Evolutionary conservation across 2,888 invertebrate species (phyloP).

Genomic region (Pomacea canaliculata): DNA sequence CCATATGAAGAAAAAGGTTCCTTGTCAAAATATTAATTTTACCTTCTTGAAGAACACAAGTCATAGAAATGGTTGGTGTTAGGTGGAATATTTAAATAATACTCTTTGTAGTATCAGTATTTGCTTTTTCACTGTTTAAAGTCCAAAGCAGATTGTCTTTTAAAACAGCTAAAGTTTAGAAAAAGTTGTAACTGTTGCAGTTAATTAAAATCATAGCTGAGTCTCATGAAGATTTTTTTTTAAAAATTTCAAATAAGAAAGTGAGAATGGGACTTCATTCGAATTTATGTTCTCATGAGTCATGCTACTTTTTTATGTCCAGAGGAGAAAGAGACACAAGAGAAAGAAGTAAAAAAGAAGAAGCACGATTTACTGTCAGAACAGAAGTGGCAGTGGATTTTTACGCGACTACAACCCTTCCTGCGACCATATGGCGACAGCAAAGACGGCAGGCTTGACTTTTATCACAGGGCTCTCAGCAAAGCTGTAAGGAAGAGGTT

Average conservation of each 20-base stretch:
- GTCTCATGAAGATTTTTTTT: too few relatives aligned
- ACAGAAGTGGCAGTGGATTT: constrained; percentile 62
- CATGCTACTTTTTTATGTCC: constrained; percentile 14
- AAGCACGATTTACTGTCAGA: constrained; percentile 52
- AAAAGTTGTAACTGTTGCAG: too few relatives aligned
- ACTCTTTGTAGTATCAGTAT: not conserved
- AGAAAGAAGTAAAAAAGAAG: constrained; percentile 53
- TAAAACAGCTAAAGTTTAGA: too few relatives aligned
- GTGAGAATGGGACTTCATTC: too few relatives aligned
- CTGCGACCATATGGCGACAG: constrained; percentile 66
- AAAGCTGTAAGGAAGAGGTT: constrained; percentile 66
- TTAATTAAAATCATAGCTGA: too few relatives aligned
- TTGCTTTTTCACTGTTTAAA: too few relatives aligned
- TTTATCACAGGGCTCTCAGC: constrained; percentile 67
- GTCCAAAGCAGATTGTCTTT: too few relatives aligned
- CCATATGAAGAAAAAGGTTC: constrained; percentile 68
- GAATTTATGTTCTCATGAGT: too few relatives aligned
- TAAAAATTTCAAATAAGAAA: too few relatives aligned
- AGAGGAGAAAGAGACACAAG: constrained; percentile 63
- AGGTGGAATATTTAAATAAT: not conserved
- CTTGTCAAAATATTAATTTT: not conserved
- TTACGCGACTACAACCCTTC: constrained; percentile 62
- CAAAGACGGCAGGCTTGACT: constrained; percentile 65
- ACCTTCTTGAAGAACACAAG: not conserved
- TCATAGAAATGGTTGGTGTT: not conserved